Evolutionary conservation across 1,140 invertebrate genomes (phyloP).

Genomic region (Neodiprion pinetum): DNA sequence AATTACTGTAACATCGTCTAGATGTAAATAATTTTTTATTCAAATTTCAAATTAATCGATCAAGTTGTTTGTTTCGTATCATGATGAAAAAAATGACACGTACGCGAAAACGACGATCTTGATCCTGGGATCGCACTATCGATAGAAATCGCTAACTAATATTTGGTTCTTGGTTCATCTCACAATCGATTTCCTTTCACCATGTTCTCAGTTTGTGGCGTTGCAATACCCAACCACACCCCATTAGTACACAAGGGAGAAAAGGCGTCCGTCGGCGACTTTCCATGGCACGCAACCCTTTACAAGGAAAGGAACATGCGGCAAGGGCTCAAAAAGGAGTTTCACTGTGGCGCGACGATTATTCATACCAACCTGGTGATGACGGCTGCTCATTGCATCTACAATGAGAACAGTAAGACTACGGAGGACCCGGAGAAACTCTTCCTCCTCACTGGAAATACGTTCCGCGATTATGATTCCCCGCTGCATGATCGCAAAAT

Average conservation of each 20-base stretch:
- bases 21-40: too few relatives aligned
- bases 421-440: conserved; percentile 31
- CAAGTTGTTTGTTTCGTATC: too few relatives aligned
- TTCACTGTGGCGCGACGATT: conserved; percentile 56
- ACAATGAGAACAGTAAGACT: conserved; percentile 32
- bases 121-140: too few relatives aligned
- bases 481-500: conserved; percentile 30
- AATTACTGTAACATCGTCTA: too few relatives aligned
- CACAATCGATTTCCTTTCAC: neutral
- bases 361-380: conserved; percentile 48
- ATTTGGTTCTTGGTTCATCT: neutral
- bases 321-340: conserved; percentile 36
- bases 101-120: too few relatives aligned
- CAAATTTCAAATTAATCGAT: too few relatives aligned
- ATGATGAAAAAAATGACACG: too few relatives aligned
- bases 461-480: conserved; percentile 49
- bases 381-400: conserved; percentile 58
- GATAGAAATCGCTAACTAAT: neutral
- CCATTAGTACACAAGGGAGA: conserved; percentile 46
- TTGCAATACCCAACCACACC: conserved; percentile 13
- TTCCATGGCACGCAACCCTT: conserved; percentile 58
- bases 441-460: conserved; percentile 47
- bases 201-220: conserved; percentile 52
- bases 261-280: conserved; percentile 41
- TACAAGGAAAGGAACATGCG: conserved; percentile 32